A percentile compares a stretch with the other conserved stretches of the same genome.
Conservation (phyloP, 2,113 vertebrate genomes). For the Entosphenus tridentatus region DNA sequence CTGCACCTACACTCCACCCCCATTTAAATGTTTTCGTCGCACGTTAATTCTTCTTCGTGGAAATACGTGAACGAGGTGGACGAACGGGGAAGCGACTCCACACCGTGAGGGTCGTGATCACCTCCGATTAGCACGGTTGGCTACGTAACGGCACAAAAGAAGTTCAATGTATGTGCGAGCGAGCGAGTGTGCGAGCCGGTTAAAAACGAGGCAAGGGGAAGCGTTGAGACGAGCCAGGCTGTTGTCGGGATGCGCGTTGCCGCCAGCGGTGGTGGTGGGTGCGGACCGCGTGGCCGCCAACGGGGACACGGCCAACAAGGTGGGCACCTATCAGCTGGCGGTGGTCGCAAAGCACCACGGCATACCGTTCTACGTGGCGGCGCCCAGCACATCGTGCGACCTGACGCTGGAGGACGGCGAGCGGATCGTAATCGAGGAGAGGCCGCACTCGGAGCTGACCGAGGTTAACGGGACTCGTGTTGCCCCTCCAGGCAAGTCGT, state of each 20-base stretch:
- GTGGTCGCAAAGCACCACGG: slow-evolving; percentile 41
- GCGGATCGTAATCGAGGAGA: slow-evolving; percentile 49
- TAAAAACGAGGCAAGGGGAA: no score
- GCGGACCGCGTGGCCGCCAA: slow-evolving; percentile 59
- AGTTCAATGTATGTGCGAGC: no score
- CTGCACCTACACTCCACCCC: no score
- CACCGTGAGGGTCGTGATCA: no score
- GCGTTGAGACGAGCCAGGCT: no score
- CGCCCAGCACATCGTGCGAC: slow-evolving; percentile 60
- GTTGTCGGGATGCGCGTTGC: background rate
- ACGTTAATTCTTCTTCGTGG: no score
- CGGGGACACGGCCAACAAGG: slow-evolving; percentile 63
- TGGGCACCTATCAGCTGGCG: slow-evolving; percentile 66
- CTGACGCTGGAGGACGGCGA: slow-evolving; percentile 30
- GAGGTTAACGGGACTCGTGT: slow-evolving; percentile 36
- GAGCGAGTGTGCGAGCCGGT: no score
- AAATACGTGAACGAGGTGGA: no score
- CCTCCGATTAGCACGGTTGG: no score
- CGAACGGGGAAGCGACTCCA: no score
- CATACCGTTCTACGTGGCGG: slow-evolving; percentile 64
- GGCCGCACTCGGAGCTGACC: slow-evolving; percentile 43
- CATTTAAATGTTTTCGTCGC: no score
- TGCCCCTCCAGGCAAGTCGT: slow-evolving; percentile 33
- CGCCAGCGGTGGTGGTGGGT: slow-evolving; percentile 50
- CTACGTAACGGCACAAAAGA: no score